Base-by-base conservation (phyloP, 2,888 invertebrate genomes). In the Polyommatus icarus region DNA sequence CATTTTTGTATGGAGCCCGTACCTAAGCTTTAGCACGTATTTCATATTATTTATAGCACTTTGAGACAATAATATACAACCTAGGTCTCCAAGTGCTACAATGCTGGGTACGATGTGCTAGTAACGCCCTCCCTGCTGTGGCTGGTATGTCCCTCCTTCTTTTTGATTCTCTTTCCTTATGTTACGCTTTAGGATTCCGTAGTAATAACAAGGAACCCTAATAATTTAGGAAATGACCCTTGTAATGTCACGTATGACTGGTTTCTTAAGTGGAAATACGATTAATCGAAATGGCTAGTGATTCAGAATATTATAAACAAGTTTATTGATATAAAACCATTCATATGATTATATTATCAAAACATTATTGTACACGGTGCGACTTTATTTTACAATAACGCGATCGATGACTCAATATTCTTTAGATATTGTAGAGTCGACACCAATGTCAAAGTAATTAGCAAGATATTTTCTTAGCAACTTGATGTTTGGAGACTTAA, bases 221-320 rank as follows among this genome's bases (percentile, higher is more conserved):
- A 10, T 10, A 54, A 54, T 54, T 54, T 54, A 15, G 18, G 5
- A 54, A 5, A 18, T 15, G 15, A 54, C 5, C 54, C 54, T 54
- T 18, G 3, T 54, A 54, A 5, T 54, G 18, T 54, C 54, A 54
- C 18, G 4, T 54, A 18, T 54, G 18, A 54, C 18, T 4, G 4
- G 15, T 54, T 54, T 54, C 54, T 54, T 54, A 54, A 18, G 54
- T 61, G 24, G 61, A 61, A 61, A 61, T 24, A 61, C 10, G 3
- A 61, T 12, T 61, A 8, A 61, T 61, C 20, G 59, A n/a, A 61
- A 24, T 20, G 2, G 20, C 59, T 59, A 7, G 24, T 61, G 61
- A 61, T 61, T 61, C 61, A 61, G 61, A 61, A 61, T 59, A 59
- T 61, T 61, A 61, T 61, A 24, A 61, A 61, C 24, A 61, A 61